Evolutionary conservation across 2,113 vertebrate genomes (phyloP), one percentile per base, ranked within the genome.

Genomic region (Halichoerus grypus): DNA sequence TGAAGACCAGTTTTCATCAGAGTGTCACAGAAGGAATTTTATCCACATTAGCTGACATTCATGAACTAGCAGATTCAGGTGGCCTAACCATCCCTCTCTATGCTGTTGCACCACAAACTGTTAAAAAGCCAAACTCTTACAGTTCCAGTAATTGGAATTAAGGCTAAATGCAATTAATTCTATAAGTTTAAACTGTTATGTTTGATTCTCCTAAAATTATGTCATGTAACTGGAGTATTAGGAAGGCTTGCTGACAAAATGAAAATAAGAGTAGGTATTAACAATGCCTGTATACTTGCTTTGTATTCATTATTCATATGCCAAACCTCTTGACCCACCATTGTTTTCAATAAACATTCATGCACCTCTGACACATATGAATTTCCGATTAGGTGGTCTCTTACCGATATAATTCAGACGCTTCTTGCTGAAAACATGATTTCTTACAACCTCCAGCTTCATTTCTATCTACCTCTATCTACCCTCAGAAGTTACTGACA

Each of bases 181-280:
- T 83, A 1, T 15, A 51, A 42, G 11, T 49, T 0, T 42, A 63
- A 80, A 3, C 22, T 22, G 15, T 49, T 94, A 65, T 28, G 19
- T 87, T 95, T 77, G 76, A 85, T 63, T 81, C 53, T 85, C 21
- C 79, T 77, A 85, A 84, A 94, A 69, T 55, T 46, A 53, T 71
- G 46, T 33, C 31, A 88, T 59, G 51, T 39, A 82, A 46, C 21
- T 55, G 7, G 11, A 57, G 6, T 19, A 81, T 55, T 67, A 53
- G 57, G 12, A 93, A 97, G 8, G 18, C 53, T 76, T 67, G 14
- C 42, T 55, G 46, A 53, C 71, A 97, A 92, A 84, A 67, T 83
- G 28, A 88, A 95, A 94, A 65, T 24, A 61, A 81, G 1, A 96
- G 22, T 46, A 59, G 24, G 4, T 65, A 57, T 55, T 55, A 96